These are phyloP conservation scores for Barbus barbus DNA, from an alignment of 2,113 vertebrate species.

Conservation along the genomic window DNA sequence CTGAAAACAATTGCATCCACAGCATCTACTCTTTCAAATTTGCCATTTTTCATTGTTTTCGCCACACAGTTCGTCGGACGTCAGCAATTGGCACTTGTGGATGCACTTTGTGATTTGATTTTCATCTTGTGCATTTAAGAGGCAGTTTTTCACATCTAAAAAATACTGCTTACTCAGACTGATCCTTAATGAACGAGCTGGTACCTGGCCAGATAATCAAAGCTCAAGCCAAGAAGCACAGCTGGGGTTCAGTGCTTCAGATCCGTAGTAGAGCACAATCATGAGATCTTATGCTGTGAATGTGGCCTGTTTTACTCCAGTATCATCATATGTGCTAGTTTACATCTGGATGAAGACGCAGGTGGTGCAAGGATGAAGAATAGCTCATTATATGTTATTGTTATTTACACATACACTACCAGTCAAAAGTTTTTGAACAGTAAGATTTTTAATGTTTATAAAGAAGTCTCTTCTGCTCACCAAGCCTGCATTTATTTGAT, in stretches of 20 bases:
- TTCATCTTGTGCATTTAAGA: too few relatives aligned
- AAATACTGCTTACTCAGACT: neutral
- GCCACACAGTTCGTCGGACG: neutral
- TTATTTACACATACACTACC: too few relatives aligned
- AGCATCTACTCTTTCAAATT: neutral
- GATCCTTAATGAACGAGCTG: too few relatives aligned
- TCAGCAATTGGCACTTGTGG: too few relatives aligned
- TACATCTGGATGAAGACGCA: neutral
- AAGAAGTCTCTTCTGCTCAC: too few relatives aligned
- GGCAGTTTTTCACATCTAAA: neutral
- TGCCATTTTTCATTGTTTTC: neutral
- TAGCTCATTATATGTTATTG: neutral
- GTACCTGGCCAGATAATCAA: too few relatives aligned
- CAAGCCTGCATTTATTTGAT: too few relatives aligned
- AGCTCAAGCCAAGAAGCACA: neutral
- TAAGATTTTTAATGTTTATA: too few relatives aligned
- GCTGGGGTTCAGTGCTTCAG: neutral
- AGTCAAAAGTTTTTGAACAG: too few relatives aligned
- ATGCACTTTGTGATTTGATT: too few relatives aligned
- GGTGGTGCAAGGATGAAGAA: neutral
- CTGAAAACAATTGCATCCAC: neutral
- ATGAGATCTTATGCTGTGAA: neutral
- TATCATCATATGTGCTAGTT: neutral
- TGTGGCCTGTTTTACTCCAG: neutral
- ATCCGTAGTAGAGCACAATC: neutral